A percentile compares a stretch with the other conserved stretches of the same genome.
Evolutionary conservation across 2,888 invertebrate species (phyloP).

Genomic region (Orchesella flavescens): DNA sequence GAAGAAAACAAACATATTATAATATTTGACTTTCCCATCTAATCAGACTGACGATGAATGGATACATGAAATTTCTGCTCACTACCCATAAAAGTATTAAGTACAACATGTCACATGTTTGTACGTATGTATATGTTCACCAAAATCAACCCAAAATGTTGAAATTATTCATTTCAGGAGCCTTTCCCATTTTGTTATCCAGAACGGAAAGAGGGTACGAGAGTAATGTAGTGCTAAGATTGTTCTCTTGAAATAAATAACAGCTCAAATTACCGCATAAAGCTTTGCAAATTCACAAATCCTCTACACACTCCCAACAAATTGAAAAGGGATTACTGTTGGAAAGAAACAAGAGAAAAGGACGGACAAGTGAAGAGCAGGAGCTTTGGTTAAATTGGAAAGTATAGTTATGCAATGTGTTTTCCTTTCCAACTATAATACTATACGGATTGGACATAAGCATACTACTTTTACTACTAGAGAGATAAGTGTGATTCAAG

Average conservation of each 20-base stretch:
- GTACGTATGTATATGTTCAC: too few relatives aligned
- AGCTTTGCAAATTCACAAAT: conserved; percentile 62
- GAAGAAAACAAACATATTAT: too few relatives aligned
- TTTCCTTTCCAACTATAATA: too few relatives aligned
- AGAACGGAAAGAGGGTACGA: background rate
- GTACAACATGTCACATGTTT: too few relatives aligned
- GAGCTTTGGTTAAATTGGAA: conserved; percentile 39
- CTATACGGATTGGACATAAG: conserved; percentile 20
- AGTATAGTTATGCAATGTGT: background rate
- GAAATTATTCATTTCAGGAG: too few relatives aligned
- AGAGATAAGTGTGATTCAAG: conserved; percentile 31
- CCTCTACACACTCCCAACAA: conserved; percentile 62
- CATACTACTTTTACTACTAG: too few relatives aligned
- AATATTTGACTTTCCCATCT: too few relatives aligned
- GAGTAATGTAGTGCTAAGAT: conserved; percentile 21
- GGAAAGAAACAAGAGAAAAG: conserved; percentile 50
- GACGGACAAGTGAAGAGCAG: conserved; percentile 52
- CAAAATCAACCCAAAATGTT: too few relatives aligned
- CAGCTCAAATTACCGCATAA: conserved; percentile 57
- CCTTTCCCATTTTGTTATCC: background rate
- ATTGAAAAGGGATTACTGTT: conserved; percentile 62
- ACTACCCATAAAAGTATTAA: too few relatives aligned
- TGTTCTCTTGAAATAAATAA: conserved; percentile 53
- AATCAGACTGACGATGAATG: too few relatives aligned
- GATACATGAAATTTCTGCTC: too few relatives aligned